A percentile compares a stretch with the other conserved stretches of the same genome.
These are phyloP conservation scores for Sturmia bella DNA, from an alignment of 2,888 invertebrate genomes.

Conservation along the genomic window DNA sequence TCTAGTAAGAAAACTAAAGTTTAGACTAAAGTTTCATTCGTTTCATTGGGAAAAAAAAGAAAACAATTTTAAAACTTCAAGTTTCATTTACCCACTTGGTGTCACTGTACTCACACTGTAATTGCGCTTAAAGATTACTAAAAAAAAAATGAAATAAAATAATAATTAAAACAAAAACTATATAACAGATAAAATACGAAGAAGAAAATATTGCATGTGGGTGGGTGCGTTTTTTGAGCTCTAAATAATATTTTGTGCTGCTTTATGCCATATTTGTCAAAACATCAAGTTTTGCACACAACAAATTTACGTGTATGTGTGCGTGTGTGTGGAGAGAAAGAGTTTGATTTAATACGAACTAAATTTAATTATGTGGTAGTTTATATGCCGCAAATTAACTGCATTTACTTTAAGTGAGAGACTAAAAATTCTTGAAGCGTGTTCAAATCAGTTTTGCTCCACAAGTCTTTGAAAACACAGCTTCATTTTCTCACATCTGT, in stretches of 20 bases:
- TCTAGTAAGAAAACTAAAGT: too few species aligned
- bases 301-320: background rate
- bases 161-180: conserved; percentile 1
- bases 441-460: too few species aligned
- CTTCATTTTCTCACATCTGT: too few species aligned
- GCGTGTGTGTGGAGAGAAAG: background rate
- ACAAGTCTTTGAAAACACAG: too few species aligned
- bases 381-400: too few species aligned
- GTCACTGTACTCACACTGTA: conserved; percentile 21
- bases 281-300: conserved; percentile 38
- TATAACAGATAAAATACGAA: conserved; percentile 35
- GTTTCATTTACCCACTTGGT: background rate
- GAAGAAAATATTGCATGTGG: conserved; percentile 50
- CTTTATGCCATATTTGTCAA: conserved; percentile 53
- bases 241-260: conserved; percentile 59
- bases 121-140: conserved; percentile 12
- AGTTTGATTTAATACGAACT: background rate
- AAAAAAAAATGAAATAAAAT: too few species aligned
- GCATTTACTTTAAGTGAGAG: too few species aligned
- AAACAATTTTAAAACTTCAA: too few species aligned
- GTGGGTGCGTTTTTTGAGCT: conserved; percentile 64
- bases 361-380: too few species aligned
- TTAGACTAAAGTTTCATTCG: too few species aligned
- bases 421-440: too few species aligned
- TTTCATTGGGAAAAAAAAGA: too few species aligned